Percentiles rank a stretch among this genome's conserved stretches.
Conservation (phyloP, 2,888 invertebrate species). For the Drosophila incognita region DNA sequence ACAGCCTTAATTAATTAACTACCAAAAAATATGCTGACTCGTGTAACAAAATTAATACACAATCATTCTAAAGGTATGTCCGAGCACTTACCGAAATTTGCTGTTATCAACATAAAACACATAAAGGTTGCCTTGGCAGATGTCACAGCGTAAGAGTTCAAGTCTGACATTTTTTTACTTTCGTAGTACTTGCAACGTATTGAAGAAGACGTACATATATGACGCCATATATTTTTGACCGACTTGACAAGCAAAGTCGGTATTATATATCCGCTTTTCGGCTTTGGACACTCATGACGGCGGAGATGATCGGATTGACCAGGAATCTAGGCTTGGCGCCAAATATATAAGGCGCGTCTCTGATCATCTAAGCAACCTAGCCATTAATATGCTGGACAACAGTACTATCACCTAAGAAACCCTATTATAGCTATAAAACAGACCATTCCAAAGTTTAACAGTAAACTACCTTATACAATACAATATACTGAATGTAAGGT, state of each 20-base stretch:
- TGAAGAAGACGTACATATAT: neutral
- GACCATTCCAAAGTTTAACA: neutral
- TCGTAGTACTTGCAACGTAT: neutral
- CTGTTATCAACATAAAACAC: neutral
- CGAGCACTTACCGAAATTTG: neutral
- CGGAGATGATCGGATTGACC: neutral
- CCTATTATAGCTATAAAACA: neutral
- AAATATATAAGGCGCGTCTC: neutral
- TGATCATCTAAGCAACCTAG: neutral
- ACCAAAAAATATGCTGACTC: conserved; percentile 15
- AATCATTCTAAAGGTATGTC: neutral
- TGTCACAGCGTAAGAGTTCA: no score
- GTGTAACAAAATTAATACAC: conserved; percentile 6
- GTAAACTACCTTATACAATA: neutral
- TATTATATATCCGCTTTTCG: neutral
- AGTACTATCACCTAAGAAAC: neutral
- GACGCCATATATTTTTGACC: neutral
- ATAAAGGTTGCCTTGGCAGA: neutral
- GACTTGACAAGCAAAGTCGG: neutral
- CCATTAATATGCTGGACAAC: neutral
- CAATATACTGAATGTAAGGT: neutral
- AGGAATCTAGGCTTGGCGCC: neutral
- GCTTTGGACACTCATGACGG: neutral
- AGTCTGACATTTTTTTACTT: neutral
- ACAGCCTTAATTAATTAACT: conserved; percentile 23